Base-by-base conservation (phyloP, 2,113 vertebrate species). In the Corythornis cristatus region DNA sequence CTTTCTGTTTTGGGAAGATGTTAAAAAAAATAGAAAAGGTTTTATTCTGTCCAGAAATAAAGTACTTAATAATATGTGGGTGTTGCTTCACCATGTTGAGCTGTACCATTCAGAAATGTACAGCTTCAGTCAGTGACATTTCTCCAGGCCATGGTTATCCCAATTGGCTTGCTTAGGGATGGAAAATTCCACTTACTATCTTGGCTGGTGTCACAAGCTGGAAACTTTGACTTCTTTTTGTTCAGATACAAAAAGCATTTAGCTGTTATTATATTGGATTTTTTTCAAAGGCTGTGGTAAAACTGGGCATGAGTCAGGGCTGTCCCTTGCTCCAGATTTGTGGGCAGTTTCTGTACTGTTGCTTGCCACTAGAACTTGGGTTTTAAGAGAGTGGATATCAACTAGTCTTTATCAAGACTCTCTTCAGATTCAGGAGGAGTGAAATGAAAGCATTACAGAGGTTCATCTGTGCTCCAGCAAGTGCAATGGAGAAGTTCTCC, bases 151-250 rank as follows among this genome's bases (percentile, higher is more conserved):
- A 54, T 29, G 13, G 78, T 86, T 91, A 65, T 89, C 64, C 93
- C 33, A 46, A 83, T 56, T 89, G 64, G 78, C 90, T 86, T 0
- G 5, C 3, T 1, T 29, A 48, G 73, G 43, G 65, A 23, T 84
- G 88, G 96, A 96, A 96, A 96, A 94, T 94, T 92, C 92, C 77
- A 54, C 40, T 83, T 74, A 46, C 60, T 80, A 10, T 87, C 46
- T 91, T 94, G 88, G 73, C 88, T 88, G 64, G 17, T 83, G 73
- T 94, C 68, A 78, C 66, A 94, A 84, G 42, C 74, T 92, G 93
- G 92, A 92, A 95, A 88, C 53, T 81, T 86, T 74, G 68, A 88
- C 72, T 72, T 86, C 66, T 82, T 61, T 81, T 74, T 0, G 0
- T 74, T 81, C 29, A 83, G 90, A 93, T 88, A 78, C 35, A 70